A percentile compares a stretch with the other conserved stretches of the same genome.
phyloP scores from a whole-genome alignment of 2,888 invertebrate species.

The Rutpela maculata region DNA sequence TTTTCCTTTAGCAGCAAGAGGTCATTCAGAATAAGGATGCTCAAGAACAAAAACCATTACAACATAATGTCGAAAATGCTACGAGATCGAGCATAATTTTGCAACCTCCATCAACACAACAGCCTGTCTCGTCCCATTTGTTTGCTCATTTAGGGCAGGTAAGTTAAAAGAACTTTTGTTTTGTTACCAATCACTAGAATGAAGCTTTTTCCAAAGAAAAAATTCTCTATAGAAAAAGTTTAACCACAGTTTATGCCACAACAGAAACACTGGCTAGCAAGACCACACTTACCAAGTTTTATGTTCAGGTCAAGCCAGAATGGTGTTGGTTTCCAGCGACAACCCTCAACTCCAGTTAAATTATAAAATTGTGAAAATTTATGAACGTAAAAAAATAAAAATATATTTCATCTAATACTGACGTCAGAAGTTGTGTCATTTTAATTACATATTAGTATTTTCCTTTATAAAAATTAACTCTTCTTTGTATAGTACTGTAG shows the following conservation, averaged over 20 bases:
- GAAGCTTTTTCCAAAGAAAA: not conserved
- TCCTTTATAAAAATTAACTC: not conserved
- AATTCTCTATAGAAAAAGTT: not conserved
- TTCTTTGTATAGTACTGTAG: not conserved
- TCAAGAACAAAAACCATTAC: slow-evolving; percentile 55
- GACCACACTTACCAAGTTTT: not conserved
- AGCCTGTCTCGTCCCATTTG: slow-evolving; percentile 71
- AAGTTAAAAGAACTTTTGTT: slow-evolving; percentile 46
- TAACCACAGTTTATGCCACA: not conserved
- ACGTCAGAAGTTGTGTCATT: not conserved
- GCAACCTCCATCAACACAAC: slow-evolving; percentile 74
- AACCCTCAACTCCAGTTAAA: not conserved
- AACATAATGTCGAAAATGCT: slow-evolving; percentile 71
- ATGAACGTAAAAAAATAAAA: too few relatives aligned
- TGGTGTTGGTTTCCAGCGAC: not conserved
- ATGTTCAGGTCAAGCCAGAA: not conserved
- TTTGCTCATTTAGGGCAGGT: slow-evolving; percentile 76
- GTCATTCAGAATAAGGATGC: slow-evolving; percentile 67
- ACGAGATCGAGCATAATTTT: slow-evolving; percentile 76
- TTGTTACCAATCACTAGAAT: not conserved
- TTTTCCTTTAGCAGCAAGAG: slow-evolving; percentile 62
- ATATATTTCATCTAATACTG: not conserved
- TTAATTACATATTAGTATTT: not conserved
- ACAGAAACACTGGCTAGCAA: not conserved
- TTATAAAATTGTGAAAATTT: not conserved